Conservation (phyloP, 2,888 invertebrate species). For the Hyles lineata region DNA sequence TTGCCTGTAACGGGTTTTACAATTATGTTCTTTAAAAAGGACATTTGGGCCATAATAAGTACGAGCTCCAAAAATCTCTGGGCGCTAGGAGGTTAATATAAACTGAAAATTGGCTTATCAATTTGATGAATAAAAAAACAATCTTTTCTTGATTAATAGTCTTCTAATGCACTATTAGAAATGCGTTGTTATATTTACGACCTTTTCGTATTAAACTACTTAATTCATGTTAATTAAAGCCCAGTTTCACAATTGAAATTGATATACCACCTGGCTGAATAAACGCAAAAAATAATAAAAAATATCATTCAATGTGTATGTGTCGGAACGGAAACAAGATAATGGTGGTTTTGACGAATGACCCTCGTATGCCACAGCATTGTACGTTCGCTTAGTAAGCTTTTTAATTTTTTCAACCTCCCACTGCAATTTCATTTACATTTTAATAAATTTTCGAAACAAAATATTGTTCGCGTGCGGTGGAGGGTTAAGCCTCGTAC, state of each 20-base stretch:
- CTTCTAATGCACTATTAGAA: too few relatives aligned
- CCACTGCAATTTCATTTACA: constrained; percentile 28
- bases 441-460: constrained; percentile 19
- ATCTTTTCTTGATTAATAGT: too few relatives aligned
- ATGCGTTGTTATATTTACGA: too few relatives aligned
- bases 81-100: too few relatives aligned
- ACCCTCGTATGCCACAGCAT: constrained; percentile 53
- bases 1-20: too few relatives aligned
- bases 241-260: background rate
- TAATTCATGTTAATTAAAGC: background rate
- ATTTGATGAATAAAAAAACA: too few relatives aligned
- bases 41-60: too few relatives aligned
- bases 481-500: background rate
- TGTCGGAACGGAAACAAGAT: constrained; percentile 66
- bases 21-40: too few relatives aligned
- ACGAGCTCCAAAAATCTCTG: too few relatives aligned
- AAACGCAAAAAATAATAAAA: constrained; percentile 47
- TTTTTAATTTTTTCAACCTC: constrained; percentile 18
- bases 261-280: background rate
- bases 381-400: constrained; percentile 7
- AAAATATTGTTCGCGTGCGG: background rate
- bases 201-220: too few relatives aligned
- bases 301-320: constrained; percentile 63
- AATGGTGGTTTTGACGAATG: constrained; percentile 70
- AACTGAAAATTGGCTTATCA: too few relatives aligned